Percentiles rank a stretch among this genome's conserved stretches.
Evolutionary conservation across 2,797 vertebrate genomes (phyloP).

Genomic region (Crossoptilon crossoptilon): DNA sequence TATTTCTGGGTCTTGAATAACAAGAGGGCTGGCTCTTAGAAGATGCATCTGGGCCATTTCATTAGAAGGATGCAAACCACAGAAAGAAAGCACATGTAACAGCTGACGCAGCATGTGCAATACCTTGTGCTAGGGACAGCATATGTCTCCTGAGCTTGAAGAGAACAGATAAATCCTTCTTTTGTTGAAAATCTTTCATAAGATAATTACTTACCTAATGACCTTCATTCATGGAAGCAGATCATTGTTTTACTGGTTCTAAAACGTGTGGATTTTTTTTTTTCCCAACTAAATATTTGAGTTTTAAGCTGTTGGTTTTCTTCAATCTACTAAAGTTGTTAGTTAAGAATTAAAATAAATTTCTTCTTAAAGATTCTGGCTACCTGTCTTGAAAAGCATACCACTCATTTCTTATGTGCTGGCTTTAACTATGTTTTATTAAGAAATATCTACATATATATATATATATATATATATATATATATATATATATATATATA

Average conservation of each 20-base stretch:
- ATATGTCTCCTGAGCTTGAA: background rate
- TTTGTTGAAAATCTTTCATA: background rate
- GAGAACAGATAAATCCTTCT: background rate
- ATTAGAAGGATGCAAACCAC: background rate
- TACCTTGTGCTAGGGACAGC: background rate
- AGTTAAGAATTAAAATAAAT: background rate
- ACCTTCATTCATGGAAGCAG: background rate
- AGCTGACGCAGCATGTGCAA: background rate
- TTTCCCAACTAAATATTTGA: background rate
- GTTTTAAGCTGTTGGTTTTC: background rate
- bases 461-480: no score
- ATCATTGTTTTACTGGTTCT: background rate
- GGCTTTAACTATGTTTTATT: background rate
- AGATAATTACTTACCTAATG: background rate
- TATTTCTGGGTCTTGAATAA: background rate
- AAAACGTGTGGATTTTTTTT: background rate
- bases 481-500: no score
- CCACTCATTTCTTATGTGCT: background rate
- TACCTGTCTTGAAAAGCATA: background rate
- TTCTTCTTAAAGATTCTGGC: background rate
- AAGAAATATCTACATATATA: background rate
- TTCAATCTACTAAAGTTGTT: background rate
- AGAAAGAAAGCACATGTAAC: background rate
- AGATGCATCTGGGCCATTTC: background rate
- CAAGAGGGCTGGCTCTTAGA: background rate